phyloP scores from a whole-genome alignment of 2,113 vertebrate genomes.

The Crypturellus undulatus region DNA sequence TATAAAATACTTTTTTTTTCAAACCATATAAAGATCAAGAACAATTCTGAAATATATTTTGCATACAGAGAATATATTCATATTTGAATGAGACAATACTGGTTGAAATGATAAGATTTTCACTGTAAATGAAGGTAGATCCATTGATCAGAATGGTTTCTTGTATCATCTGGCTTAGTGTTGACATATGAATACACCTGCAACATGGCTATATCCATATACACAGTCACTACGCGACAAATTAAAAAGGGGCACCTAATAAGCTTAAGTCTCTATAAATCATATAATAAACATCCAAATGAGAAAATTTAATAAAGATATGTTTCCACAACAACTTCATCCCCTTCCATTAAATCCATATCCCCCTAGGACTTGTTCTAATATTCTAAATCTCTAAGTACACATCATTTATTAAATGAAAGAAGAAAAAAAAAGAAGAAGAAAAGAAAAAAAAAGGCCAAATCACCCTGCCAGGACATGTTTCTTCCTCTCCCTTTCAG shows the following conservation, averaged over 20 bases:
- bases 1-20: fast-evolving
- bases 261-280: constrained; percentile 41
- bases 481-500: neutral
- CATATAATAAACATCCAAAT: constrained; percentile 4
- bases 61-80: fast-evolving
- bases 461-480: neutral
- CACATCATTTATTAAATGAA: neutral
- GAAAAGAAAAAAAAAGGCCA: neutral
- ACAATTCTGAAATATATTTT: neutral
- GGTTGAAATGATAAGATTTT: neutral
- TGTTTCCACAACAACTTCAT: constrained; percentile 30
- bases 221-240: neutral
- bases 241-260: constrained; percentile 25
- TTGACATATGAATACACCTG: neutral
- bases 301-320: constrained; percentile 28
- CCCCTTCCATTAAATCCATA: constrained; percentile 18
- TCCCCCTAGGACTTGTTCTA: constrained; percentile 13
- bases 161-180: neutral
- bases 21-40: neutral
- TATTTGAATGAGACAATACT: neutral
- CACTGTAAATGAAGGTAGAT: neutral
- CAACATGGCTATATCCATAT: neutral
- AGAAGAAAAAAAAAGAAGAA: neutral
- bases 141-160: neutral
- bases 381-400: constrained; percentile 10